phyloP scores from a whole-genome alignment of 1,140 invertebrate species.

The Orchesella cincta region DNA sequence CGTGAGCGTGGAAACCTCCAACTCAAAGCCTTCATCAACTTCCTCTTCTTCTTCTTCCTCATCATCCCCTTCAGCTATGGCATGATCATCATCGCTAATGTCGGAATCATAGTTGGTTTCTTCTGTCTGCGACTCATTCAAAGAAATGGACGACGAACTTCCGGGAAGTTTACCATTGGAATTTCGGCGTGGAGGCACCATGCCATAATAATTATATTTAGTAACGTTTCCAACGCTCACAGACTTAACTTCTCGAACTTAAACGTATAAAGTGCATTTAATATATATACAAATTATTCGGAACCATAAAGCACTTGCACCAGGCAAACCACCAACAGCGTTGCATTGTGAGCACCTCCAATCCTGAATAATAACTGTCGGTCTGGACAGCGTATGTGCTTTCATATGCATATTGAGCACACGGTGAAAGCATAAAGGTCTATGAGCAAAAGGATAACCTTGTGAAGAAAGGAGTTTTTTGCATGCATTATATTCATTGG shows the following conservation, averaged over 20 bases:
- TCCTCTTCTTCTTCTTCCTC: not conserved
- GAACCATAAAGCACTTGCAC: not conserved
- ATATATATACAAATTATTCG: not conserved
- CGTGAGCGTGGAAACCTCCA: not conserved
- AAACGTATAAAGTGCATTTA: too few relatives aligned
- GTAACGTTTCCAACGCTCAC: not conserved
- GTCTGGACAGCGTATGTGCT: not conserved
- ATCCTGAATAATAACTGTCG: not conserved
- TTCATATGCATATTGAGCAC: not conserved
- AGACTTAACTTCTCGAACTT: too few relatives aligned
- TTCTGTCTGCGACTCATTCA: not conserved
- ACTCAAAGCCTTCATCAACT: not conserved
- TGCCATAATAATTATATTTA: too few relatives aligned
- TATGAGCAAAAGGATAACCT: not conserved
- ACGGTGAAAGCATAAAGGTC: not conserved
- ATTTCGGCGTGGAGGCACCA: not conserved
- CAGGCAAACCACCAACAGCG: not conserved
- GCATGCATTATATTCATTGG: too few relatives aligned
- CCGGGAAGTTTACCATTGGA: not conserved
- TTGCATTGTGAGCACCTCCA: not conserved
- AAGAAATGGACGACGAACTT: slow-evolving; percentile 15
- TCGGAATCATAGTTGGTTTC: slow-evolving; percentile 20
- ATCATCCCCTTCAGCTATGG: slow-evolving; percentile 16
- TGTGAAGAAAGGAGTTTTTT: not conserved
- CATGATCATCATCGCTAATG: slow-evolving; percentile 16